Conservation (phyloP, 2,797 vertebrate genomes). For the Coracias cyanogaster region DNA sequence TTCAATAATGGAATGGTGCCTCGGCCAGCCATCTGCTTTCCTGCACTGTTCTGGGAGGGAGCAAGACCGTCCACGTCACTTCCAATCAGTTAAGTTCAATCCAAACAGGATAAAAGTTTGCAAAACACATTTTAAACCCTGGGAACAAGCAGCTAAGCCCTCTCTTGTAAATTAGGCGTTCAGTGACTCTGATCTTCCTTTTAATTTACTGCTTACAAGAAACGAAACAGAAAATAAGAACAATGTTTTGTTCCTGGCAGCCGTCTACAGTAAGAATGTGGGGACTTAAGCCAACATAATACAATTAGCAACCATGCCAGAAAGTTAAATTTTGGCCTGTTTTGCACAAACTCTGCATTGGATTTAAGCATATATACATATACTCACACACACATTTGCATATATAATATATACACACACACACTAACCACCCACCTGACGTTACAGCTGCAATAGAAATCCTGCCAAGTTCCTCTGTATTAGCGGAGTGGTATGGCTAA, state of each 20-base stretch:
- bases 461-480: neutral
- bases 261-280: neutral
- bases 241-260: neutral
- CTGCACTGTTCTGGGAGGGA: neutral
- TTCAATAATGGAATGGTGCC: neutral
- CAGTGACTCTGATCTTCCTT: neutral
- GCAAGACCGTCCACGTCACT: neutral
- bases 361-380: neutral
- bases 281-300: neutral
- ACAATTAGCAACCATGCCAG: neutral
- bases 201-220: neutral
- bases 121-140: slow-evolving; percentile 2
- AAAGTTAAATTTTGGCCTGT: neutral
- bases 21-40: neutral
- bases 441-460: neutral
- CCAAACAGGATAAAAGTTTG: neutral
- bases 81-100: neutral
- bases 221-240: neutral
- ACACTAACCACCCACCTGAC: neutral
- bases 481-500: neutral
- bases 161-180: slow-evolving; percentile 4
- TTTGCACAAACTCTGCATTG: neutral
- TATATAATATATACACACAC: neutral
- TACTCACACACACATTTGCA: no score
- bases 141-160: neutral